Evolutionary conservation across 2,888 invertebrate genomes (phyloP), one percentile per base, ranked within the genome.

Genomic region (Erynnis tages): DNA sequence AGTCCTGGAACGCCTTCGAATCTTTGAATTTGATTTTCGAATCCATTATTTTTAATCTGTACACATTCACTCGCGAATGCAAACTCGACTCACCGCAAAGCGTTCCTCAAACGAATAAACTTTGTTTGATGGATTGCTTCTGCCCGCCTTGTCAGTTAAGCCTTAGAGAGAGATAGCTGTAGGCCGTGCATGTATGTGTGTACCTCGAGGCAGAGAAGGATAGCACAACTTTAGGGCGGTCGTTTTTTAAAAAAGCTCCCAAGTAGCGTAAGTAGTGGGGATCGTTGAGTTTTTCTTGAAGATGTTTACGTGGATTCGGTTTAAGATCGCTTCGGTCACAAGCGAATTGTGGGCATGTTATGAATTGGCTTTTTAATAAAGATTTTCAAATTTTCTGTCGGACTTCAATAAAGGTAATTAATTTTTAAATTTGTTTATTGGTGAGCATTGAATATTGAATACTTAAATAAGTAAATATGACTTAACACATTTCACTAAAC

Each of bases 221-320:
- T 54, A 55, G 73, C 6, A 49, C 57, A 54, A 65, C 54, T 71
- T 77, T 69, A 69, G 73, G 74, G 74, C 72, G 75, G 79, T 75
- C 78, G 79, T 79, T 85, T 86, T 82, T 82, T 82, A 79, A 85
- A 85, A 85, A 89, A 82, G 82, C 79, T 76, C 63, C 60, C 66
- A 80, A 87, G 87, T 85, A 84, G 81, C 75, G 74, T 84, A 86
- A 86, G 87, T 84, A 81, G 88, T 83, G 88, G 88, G 87, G 87
- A 87, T 87, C 83, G 80, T 79, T 81, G 81, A 83, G 84, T 86
- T 89, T 87, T 88, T 87, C 88, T 87, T 87, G 75, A 88, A 88
- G 89, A 87, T 86, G 86, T 89, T 89, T 87, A 87, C 82, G 82
- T 84, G 83, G 75, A 83, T 79, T 79, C 80, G 81, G 87, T 86